These are phyloP conservation scores for Microtus ochrogaster DNA, from an alignment of 2,113 vertebrate genomes.

Conservation along the genomic window DNA sequence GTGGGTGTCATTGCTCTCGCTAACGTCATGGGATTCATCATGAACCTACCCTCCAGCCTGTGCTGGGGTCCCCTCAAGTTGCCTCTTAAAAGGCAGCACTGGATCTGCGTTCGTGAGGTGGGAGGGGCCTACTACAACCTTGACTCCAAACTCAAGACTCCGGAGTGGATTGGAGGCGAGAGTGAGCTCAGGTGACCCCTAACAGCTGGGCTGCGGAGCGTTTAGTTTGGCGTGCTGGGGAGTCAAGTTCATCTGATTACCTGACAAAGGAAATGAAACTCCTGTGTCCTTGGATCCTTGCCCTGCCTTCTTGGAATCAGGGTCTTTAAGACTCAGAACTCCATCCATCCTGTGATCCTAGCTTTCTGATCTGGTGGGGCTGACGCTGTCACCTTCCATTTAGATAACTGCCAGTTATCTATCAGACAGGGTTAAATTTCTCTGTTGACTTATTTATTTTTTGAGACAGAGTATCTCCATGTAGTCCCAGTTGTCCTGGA, in stretches of 20 bases:
- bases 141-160: constrained; percentile 97
- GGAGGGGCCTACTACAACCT: constrained; percentile 97
- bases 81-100: constrained; percentile 98
- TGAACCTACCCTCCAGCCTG: constrained; percentile 98
- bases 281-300: neutral
- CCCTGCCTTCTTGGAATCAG: neutral
- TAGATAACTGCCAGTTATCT: neutral
- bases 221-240: neutral
- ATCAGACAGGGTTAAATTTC: neutral
- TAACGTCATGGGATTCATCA: constrained; percentile 97
- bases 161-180: constrained; percentile 94
- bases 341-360: neutral
- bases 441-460: neutral
- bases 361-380: neutral
- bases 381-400: neutral
- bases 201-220: neutral
- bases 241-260: neutral
- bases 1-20: constrained; percentile 94
- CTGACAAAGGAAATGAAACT: constrained; percentile 17
- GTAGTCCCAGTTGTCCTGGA: neutral
- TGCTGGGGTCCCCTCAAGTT: constrained; percentile 97
- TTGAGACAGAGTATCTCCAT: neutral
- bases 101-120: constrained; percentile 98
- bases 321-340: neutral
- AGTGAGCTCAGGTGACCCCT: constrained; percentile 94